Evolutionary conservation across 2,888 invertebrate species (phyloP), one percentile per base, ranked within the genome.

Genomic region (Pseudococcus jackbeardsleyi): DNA sequence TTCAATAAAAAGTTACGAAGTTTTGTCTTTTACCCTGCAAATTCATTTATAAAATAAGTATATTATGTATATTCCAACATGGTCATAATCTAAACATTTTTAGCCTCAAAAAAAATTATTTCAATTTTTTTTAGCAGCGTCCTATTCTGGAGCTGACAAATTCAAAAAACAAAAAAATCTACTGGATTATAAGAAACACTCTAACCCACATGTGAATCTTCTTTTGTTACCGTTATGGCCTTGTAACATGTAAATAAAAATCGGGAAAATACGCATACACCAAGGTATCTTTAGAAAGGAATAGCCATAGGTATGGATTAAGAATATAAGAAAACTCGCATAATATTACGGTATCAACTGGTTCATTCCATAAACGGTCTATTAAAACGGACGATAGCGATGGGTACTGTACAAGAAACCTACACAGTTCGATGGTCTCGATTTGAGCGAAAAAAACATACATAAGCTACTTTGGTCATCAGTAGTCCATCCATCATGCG

Each of bases 341-440:
- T 59, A 59, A 59, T 59, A 59, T 59, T 59, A 59, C 59, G 59
- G 59, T 59, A 59, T 59, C 59, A 59, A 59, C 59, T 59, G 59
- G 59, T 59, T 59, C 19, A 59, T 59, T 6, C 59, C 59, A 59
- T 59, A 59, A 59, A 59, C 59, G 59, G 19, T 19, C 59, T 59
- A 59, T 59, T 59, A 59, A 59, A 59, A 59, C 59, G 59, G 59
- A 59, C 26, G 26, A 33, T 33, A 3, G 26, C 59, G 6, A 59
- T 59, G 8, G 19, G 9, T 59, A 19, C 7, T n/a, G n/a, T n/a
- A 59, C 4, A 33, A 33, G 26, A 33, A 33, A 19, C 19, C 59
- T 19, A 59, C 59, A 19, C 59, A 59, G 59, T 59, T 59, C 59
- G 59, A 59, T 59, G 59, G 59, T 59, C 59, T 59, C 59, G 59